Base-by-base conservation (phyloP, 2,888 invertebrate genomes). In the Caenorhabditis sulstoni region DNA sequence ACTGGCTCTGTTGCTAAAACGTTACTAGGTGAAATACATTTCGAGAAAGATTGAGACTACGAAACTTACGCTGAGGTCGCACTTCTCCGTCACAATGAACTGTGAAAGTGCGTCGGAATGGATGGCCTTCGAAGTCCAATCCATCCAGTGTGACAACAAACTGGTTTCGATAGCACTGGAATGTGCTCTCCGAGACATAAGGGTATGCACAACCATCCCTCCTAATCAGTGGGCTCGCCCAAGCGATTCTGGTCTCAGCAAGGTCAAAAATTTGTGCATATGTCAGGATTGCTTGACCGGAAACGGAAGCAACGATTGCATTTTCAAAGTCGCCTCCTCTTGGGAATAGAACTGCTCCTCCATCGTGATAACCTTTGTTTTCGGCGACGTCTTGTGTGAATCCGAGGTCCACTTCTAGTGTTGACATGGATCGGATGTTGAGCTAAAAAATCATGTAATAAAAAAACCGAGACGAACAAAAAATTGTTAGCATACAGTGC, bases 121-220 rank as follows among this genome's bases (percentile, higher is more conserved):
- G 85, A 64, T 86, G 81, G n/a, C 85, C 85, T 41, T 75, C 68
- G n/a, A 47, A 67, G 47, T 86, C 86, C 18, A 82, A 58, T 16
- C 85, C 86, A 62, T 85, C 85, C 3, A 86, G 52, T 20, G 82
- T 74, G 14, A 86, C 66, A 2, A 81, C 65, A 80, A 82, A 82
- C 20, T 78, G 74, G 12, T 78, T 74, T 5, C 71, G 47, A 35
- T 76, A 59, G 55, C 86, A 86, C 41, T 59, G 44, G 82, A 85
- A 86, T 0, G 77, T 74, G n/a, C 81, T 55, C 22, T 62, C 29
- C 9, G 84, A 78, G 29, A 85, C 68, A 67, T 79, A 86, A 12
- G 67, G 53, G 45, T 82, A 86, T n/a, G 80, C 65, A 71, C 86
- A 86, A 18, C 65, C 64, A 39, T 65, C 57, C 37, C 86, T 50